Conservation (phyloP, 2,888 invertebrate genomes). For the Cephalotes varians region DNA sequence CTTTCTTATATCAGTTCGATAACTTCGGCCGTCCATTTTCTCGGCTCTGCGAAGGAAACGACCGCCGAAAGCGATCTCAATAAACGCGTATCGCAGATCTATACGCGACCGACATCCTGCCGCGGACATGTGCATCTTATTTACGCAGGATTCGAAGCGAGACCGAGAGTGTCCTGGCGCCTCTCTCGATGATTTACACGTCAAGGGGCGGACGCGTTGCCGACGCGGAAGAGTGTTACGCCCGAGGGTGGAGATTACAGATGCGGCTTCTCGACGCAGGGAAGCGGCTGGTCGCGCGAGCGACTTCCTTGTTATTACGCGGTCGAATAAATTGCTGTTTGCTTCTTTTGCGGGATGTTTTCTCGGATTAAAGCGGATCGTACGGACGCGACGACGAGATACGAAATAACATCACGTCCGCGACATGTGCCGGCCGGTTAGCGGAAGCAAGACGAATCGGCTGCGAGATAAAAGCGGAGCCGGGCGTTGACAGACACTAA, state of each 20-base stretch:
- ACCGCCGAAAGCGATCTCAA: conserved; percentile 24
- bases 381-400: background rate
- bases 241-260: conserved; percentile 40
- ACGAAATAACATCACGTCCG: conserved; percentile 46
- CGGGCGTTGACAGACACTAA: background rate
- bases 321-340: conserved; percentile 81
- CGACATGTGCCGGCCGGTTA: conserved; percentile 44
- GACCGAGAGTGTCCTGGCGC: conserved; percentile 79
- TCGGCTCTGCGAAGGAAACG: background rate
- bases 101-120: conserved; percentile 3
- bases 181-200: conserved; percentile 78
- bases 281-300: conserved; percentile 25
- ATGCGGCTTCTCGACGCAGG: background rate
- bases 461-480: background rate
- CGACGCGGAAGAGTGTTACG: conserved; percentile 49
- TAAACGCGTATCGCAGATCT: background rate
- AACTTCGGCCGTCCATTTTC: conserved; percentile 4
- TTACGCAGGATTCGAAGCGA: conserved; percentile 80
- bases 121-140: conserved; percentile 82
- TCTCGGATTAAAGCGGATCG: conserved; percentile 70
- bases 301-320: conserved; percentile 81
- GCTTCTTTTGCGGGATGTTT: conserved; percentile 80
- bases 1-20: conserved; percentile 2
- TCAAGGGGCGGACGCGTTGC: conserved; percentile 71
- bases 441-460: background rate